Evolutionary conservation across 2,113 vertebrate genomes (phyloP).

Genomic region (Quiscalus mexicanus): DNA sequence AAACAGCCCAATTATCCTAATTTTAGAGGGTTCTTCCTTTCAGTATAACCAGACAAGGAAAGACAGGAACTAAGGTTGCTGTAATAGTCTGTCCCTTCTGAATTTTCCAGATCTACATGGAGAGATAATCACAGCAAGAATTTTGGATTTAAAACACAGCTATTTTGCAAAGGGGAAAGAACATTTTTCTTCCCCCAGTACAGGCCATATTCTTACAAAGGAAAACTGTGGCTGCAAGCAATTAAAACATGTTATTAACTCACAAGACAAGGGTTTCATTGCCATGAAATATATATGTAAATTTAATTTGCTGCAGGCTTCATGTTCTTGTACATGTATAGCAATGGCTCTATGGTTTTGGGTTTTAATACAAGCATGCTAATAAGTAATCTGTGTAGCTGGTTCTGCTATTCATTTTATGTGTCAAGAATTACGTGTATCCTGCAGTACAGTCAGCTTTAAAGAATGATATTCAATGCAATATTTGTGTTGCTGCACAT

Average conservation of each 20-base stretch:
- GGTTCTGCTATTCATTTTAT: not conserved
- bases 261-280: not conserved
- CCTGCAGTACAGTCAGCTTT: not conserved
- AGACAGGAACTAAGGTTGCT: not conserved
- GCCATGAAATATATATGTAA: constrained; percentile 5
- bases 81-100: not conserved
- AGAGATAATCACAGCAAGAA: not conserved
- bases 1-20: not conserved
- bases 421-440: not conserved
- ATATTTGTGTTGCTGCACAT: not conserved
- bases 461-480: not conserved
- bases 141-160: not conserved
- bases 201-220: not conserved
- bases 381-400: not conserved
- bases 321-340: not conserved
- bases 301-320: constrained; percentile 27
- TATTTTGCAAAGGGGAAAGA: constrained; percentile 1
- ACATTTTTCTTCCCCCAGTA: not conserved
- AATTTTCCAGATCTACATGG: not conserved
- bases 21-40: constrained; percentile 6
- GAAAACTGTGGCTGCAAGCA: not conserved
- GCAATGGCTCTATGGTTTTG: not conserved
- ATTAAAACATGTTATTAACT: constrained; percentile 29
- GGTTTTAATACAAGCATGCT: not conserved
- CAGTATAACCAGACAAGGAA: not conserved